Evolutionary conservation across 2,888 invertebrate genomes (phyloP), one percentile per base, ranked within the genome.

Genomic region (Emmelina monodactyla): DNA sequence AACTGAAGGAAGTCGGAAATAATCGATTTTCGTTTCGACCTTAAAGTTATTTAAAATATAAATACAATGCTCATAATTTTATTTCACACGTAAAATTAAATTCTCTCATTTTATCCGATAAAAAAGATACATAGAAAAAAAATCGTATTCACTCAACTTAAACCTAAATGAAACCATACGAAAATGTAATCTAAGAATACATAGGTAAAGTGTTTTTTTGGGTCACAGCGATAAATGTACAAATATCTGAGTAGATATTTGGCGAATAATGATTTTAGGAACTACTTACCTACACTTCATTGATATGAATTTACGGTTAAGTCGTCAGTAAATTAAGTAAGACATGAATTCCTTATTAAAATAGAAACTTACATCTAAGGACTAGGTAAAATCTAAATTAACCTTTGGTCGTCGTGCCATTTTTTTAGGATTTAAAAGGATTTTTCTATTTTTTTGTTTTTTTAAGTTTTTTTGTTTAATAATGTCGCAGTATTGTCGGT

Each of bases 401-500:
- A 69, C 70, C n/a, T 75, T 78, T 76, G 78, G 78, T 78, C 78
- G 75, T 76, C 75, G 79, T 75, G 76, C 78, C 79, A 79, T 78
- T 79, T 79, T 79, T 79, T 79, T 73, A 54, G 47, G 48, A 51
- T 52, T 72, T 29, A 72, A 60, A 58, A 50, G 51, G 53, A 35
- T 72, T 78, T 78, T 73, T 50, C 65, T 43, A 62, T 72, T 75
- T 78, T 79, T 75, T 76, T 71, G 40, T 40, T 44, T 57, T 58
- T 53, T 51, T 48, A 47, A 47, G 53, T 47, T 55, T 55, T 60
- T 58, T 52, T 47, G 47, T 50, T 39, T 36, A 22, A 34, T 35
- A 30, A 58, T 60, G 63, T 68, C 67, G 58, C 62, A 53, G 51
- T 62, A 71, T 69, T 73, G 78, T 73, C 75, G 78, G 76, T 78